Conservation (phyloP, 2,888 invertebrate genomes). For the Cosmopolites sordidus region DNA sequence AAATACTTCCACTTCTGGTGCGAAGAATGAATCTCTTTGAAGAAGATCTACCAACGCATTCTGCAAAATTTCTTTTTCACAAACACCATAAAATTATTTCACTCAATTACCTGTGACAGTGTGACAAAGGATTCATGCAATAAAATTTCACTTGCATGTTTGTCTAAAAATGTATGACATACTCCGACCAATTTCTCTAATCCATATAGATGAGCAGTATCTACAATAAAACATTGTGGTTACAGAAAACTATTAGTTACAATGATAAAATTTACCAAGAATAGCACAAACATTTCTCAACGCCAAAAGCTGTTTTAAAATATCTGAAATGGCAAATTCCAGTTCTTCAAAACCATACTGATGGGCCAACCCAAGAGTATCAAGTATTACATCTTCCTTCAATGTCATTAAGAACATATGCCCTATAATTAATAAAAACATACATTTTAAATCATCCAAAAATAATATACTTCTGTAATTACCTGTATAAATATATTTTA, state of each 20-base stretch:
- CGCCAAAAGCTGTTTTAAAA: constrained; percentile 82
- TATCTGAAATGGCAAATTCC: constrained; percentile 89
- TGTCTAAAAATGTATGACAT: constrained; percentile 87
- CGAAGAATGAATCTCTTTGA: constrained; percentile 91
- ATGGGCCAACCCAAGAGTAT: constrained; percentile 83
- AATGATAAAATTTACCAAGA: constrained; percentile 16
- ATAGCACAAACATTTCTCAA: constrained; percentile 91
- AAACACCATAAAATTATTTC: background rate
- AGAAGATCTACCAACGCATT: constrained; percentile 80
- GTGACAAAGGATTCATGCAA: constrained; percentile 78
- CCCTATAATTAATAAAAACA: constrained; percentile 45
- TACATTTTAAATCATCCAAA: background rate
- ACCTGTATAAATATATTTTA: constrained; percentile 95
- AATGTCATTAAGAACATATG: constrained; percentile 64
- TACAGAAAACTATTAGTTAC: background rate
- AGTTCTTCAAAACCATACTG: constrained; percentile 92
- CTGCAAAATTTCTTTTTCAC: constrained; percentile 42
- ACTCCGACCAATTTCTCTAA: constrained; percentile 66
- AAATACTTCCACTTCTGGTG: constrained; percentile 93
- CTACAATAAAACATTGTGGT: constrained; percentile 51
- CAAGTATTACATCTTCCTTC: constrained; percentile 65
- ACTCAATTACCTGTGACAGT: constrained; percentile 67
- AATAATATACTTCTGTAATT: constrained; percentile 26
- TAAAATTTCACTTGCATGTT: constrained; percentile 80
- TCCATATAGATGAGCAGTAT: constrained; percentile 78